Evolutionary conservation across 2,797 vertebrate genomes (phyloP).

Genomic region (Enteromius afrohamiltoni): DNA sequence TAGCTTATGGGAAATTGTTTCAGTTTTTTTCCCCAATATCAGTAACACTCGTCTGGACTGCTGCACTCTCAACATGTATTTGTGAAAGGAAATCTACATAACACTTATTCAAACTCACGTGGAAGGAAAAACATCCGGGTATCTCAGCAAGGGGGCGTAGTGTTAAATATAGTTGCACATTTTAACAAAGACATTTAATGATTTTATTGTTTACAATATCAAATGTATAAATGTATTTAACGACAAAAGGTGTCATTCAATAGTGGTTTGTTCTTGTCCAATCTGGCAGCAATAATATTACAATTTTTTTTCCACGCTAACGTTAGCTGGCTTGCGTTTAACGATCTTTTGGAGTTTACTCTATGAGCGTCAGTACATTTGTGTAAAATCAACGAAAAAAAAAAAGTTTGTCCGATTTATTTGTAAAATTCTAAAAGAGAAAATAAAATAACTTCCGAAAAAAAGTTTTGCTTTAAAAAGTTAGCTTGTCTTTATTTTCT

Average conservation of each 20-base stretch:
- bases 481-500: background rate
- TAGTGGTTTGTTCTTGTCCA: background rate
- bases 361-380: background rate
- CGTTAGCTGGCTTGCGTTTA: too few species aligned
- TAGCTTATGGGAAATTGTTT: background rate
- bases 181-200: slow-evolving; percentile 14
- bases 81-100: background rate
- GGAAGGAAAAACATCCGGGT: slow-evolving; percentile 36
- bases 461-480: background rate
- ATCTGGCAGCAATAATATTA: background rate
- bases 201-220: background rate
- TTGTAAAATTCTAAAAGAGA: background rate
- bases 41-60: background rate
- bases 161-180: background rate
- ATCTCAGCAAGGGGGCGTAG: slow-evolving; percentile 24
- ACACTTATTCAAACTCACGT: background rate
- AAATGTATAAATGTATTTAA: background rate
- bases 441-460: background rate
- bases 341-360: background rate
- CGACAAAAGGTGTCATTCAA: background rate
- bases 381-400: background rate
- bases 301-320: background rate
- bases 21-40: background rate
- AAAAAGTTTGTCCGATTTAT: background rate
- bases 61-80: background rate